Conservation (phyloP, 2,888 invertebrate genomes). For the Halictus quadricinctus region DNA sequence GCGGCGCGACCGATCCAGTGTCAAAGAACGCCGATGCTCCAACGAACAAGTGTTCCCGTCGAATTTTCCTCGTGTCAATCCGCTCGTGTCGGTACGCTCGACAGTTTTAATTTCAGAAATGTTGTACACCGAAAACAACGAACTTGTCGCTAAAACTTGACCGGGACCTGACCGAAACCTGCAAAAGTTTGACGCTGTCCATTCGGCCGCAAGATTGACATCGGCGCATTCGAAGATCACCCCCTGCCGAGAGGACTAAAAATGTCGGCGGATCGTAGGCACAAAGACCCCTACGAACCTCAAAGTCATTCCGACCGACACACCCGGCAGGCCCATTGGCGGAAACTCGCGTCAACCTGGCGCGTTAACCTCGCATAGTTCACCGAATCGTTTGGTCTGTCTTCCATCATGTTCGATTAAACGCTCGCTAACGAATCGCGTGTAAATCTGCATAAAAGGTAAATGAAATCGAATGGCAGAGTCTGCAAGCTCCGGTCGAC, state of each 20-base stretch:
- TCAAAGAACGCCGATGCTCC: slow-evolving; percentile 64
- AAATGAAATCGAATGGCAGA: not conserved
- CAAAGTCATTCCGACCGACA: slow-evolving; percentile 61
- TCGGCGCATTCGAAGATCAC: slow-evolving; percentile 75
- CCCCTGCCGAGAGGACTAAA: slow-evolving; percentile 75
- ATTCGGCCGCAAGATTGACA: slow-evolving; percentile 72
- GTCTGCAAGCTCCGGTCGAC: no score
- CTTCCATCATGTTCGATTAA: not conserved
- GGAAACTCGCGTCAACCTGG: slow-evolving; percentile 67
- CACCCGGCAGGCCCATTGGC: slow-evolving; percentile 71
- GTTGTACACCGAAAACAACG: not conserved
- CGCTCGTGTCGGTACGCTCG: not conserved
- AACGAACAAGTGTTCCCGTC: slow-evolving; percentile 58
- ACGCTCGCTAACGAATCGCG: not conserved
- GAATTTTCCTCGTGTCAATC: slow-evolving; percentile 41
- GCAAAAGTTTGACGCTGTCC: slow-evolving; percentile 26
- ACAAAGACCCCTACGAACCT: slow-evolving; percentile 55
- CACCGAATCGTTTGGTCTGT: not conserved
- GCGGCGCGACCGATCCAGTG: slow-evolving; percentile 58
- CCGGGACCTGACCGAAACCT: not conserved
- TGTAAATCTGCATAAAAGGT: not conserved
- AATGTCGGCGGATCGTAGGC: slow-evolving; percentile 69
- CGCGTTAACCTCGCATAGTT: slow-evolving; percentile 36
- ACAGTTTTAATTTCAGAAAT: not conserved
- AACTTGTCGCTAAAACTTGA: not conserved